Conservation (phyloP, 2,113 vertebrate species). For the Bubo scandiacus region DNA sequence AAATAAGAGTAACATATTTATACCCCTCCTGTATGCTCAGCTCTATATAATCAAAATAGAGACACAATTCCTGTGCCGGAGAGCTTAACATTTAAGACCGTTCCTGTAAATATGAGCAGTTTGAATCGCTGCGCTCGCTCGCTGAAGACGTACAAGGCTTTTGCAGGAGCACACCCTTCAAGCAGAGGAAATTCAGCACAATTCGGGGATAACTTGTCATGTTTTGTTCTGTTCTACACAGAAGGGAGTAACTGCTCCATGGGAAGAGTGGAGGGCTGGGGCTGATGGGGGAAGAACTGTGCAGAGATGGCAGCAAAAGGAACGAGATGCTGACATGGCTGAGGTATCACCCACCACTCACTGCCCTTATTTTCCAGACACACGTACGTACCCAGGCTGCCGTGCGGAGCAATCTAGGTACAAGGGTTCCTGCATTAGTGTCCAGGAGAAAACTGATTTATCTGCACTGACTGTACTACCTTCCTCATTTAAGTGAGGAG, state of each 20-base stretch:
- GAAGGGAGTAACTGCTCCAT: not conserved
- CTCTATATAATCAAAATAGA: not conserved
- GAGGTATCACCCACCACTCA: not conserved
- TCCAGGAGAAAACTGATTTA: not conserved
- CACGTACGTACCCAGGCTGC: not conserved
- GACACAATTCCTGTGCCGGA: not conserved
- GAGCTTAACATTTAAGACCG: not conserved
- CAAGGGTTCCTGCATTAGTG: not conserved
- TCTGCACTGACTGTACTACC: not conserved
- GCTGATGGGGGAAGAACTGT: not conserved
- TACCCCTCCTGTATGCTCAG: not conserved
- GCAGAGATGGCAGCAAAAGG: not conserved
- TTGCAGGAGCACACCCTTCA: not conserved
- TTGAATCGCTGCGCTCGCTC: accelerated
- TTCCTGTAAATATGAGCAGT: not conserved
- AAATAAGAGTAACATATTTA: not conserved
- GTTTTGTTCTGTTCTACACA: not conserved
- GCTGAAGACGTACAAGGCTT: accelerated
- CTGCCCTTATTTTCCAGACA: not conserved
- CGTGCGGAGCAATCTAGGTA: too few species aligned
- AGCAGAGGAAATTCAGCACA: not conserved
- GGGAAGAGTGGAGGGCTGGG: not conserved
- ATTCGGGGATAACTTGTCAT: not conserved
- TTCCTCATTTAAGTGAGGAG: not conserved
- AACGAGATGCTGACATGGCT: accelerated